phyloP scores from a whole-genome alignment of 2,797 vertebrate genomes.

The Darevskia mixta region DNA sequence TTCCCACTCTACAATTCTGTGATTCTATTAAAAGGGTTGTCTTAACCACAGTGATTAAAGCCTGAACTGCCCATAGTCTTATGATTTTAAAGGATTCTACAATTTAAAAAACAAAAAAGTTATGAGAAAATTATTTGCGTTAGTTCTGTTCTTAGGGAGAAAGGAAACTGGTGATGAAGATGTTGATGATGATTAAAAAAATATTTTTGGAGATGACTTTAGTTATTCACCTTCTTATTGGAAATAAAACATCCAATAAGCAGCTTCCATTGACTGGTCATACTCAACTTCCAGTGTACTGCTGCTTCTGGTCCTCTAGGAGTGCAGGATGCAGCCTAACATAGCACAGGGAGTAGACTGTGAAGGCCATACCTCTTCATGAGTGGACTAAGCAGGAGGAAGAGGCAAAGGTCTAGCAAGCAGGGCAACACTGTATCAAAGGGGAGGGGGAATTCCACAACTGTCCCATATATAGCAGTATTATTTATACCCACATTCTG shows the following conservation, averaged over 20 bases:
- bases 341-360: background rate
- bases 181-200: background rate
- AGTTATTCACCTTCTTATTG: background rate
- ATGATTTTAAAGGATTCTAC: background rate
- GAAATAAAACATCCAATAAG: background rate
- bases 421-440: background rate
- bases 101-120: background rate
- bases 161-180: background rate
- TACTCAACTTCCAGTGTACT: background rate
- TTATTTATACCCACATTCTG: too few relatives aligned
- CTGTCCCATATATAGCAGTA: too few relatives aligned
- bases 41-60: background rate
- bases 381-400: background rate
- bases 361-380: background rate
- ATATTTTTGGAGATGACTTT: background rate
- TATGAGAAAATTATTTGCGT: background rate
- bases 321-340: background rate
- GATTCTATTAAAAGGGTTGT: background rate
- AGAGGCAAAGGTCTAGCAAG: background rate
- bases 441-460: background rate
- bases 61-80: background rate
- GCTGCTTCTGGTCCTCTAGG: background rate
- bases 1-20: too few relatives aligned
- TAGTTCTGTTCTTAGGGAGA: background rate
- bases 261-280: background rate